These are phyloP conservation scores for Notechis scutatus DNA, from an alignment of 2,113 vertebrate genomes.

Conservation along the genomic window DNA sequence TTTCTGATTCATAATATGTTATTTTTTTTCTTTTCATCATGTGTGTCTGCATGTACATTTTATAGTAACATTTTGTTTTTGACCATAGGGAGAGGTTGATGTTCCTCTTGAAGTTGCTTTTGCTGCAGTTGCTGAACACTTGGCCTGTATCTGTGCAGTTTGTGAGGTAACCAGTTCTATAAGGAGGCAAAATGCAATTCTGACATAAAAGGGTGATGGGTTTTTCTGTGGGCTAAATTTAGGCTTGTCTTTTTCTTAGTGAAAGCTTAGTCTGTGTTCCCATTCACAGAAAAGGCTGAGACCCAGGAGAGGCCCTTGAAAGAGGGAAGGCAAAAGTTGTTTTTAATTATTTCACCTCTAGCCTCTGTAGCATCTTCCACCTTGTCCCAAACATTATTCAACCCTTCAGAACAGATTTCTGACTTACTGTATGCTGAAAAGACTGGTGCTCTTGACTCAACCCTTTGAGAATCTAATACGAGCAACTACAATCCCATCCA, in stretches of 20 bases:
- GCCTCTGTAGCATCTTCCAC: background rate
- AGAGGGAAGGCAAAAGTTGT: background rate
- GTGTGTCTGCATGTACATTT: fast-evolving
- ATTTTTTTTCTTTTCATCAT: background rate
- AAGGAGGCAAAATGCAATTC: fast-evolving
- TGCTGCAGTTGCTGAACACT: slow-evolving; percentile 68
- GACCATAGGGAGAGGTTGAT: slow-evolving; percentile 37
- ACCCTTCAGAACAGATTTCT: background rate
- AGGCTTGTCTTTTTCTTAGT: background rate
- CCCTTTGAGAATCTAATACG: background rate
- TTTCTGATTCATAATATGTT: background rate
- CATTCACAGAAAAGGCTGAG: background rate
- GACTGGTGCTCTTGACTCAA: too few species aligned
- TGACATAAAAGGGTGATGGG: background rate
- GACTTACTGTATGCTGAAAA: background rate
- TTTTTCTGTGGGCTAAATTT: background rate
- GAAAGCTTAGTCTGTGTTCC: background rate
- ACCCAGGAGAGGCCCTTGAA: background rate
- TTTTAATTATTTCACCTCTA: background rate
- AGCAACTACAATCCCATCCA: background rate
- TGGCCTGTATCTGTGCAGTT: slow-evolving; percentile 74
- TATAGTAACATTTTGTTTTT: background rate
- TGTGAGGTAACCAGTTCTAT: slow-evolving; percentile 77
- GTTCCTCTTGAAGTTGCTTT: slow-evolving; percentile 73
- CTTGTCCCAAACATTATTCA: background rate